Evolutionary conservation across 2,797 vertebrate species (phyloP), one percentile per base, ranked within the genome.

Genomic region (Heliangelus exortis): DNA sequence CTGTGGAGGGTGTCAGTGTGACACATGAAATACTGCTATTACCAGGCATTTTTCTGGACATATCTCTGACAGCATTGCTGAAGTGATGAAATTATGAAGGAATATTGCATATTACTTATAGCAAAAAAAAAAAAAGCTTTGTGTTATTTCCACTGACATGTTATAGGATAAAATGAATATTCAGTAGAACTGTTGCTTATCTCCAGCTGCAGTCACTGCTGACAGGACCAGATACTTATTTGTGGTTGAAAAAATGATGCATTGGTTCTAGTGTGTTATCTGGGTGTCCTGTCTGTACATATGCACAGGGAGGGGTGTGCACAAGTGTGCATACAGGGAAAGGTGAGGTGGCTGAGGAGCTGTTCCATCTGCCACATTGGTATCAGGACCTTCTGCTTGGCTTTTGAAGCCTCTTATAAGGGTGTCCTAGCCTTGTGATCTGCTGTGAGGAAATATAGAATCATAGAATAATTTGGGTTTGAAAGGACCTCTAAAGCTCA

Each of bases 31-130:
- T 71, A 92, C 83, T 93, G 71, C 61, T 58, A 75, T 76, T 65
- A 54, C 43, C 62, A 39, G 31, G 67, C 63, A 74, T 87, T 94
- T 82, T 92, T 45, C 78, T 48, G 86, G 73, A 41, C 45, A 15
- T 54, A 36, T 25, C 71, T 80, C 80, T 92, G 78, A 94, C 92
- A 90, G 31, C 48, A 54, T 69, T 63, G 66, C 18, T 57, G 57
- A 87, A 68, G 45, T 76, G 92, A 83, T 5, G 31, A 82, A 89
- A 94, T 96, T 96, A 84, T 74, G 82, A 87, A 83, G 67, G 26
- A 86, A 54, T 91, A 86, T 90, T 90, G 67, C 96, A 12, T 88
- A 84, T 94, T 96, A 95, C 92, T 96, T 90, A 92, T 25, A 53
- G 61, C 50, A 92, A 90, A 96, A 41, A 41, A 39, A 36, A 39